Evolutionary conservation across 1,140 invertebrate species (phyloP).

Genomic region (Drosophila rhopaloa): DNA sequence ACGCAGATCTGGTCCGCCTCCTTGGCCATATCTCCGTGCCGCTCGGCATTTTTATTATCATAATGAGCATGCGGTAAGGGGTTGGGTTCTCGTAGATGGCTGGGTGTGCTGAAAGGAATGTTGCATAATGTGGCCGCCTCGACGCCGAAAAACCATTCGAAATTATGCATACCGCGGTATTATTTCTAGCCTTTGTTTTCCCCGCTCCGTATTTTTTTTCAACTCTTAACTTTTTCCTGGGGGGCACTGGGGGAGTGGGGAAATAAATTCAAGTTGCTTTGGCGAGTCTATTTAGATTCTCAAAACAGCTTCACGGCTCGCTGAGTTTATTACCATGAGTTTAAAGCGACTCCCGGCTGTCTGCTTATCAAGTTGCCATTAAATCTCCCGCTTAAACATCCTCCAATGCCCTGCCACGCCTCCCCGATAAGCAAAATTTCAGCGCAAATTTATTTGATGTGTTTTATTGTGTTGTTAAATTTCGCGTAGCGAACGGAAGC

Average conservation of each 20-base stretch:
- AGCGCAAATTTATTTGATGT: constrained; percentile 79
- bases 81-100: neutral
- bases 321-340: constrained; percentile 72
- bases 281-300: constrained; percentile 76
- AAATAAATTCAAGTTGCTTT: constrained; percentile 72
- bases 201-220: constrained; percentile 18
- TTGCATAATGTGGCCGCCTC: constrained; percentile 71
- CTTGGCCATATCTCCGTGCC: constrained; percentile 13
- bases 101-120: constrained; percentile 66
- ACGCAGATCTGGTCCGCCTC: constrained; percentile 39
- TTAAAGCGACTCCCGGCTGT: constrained; percentile 56
- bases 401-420: constrained; percentile 32
- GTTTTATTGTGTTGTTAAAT: constrained; percentile 79
- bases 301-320: constrained; percentile 70
- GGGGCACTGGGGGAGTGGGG: neutral
- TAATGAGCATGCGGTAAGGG: constrained; percentile 62
- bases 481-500: constrained; percentile 63
- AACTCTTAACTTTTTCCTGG: constrained; percentile 14
- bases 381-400: constrained; percentile 57
- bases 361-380: constrained; percentile 77
- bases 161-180: constrained; percentile 76
- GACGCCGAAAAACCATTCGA: constrained; percentile 63
- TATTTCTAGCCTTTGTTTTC: constrained; percentile 70
- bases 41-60: constrained; percentile 75
- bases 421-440: constrained; percentile 75